These are phyloP conservation scores for Cryptoprocta ferox DNA, from an alignment of 2,797 vertebrate genomes.

Conservation along the genomic window DNA sequence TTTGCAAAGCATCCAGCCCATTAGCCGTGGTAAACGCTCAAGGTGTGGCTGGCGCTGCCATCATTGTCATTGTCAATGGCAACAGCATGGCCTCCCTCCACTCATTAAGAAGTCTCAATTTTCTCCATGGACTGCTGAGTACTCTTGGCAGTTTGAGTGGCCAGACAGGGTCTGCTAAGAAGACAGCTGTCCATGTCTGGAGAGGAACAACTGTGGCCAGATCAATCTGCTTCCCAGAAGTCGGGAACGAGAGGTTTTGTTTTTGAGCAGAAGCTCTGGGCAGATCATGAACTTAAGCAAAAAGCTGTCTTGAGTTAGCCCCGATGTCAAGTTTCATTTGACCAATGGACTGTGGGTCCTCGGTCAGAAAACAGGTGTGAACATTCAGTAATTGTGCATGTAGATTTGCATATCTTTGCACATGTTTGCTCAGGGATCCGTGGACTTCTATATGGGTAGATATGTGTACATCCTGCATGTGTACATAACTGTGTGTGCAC, in stretches of 20 bases:
- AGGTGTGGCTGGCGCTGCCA: accelerated
- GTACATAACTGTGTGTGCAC: background rate
- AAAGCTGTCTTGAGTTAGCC: background rate
- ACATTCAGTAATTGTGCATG: background rate
- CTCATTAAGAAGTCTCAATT: background rate
- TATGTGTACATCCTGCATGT: background rate
- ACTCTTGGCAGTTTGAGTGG: background rate
- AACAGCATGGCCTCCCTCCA: background rate
- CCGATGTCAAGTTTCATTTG: background rate
- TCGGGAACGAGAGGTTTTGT: constrained; percentile 19
- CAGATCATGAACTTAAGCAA: background rate
- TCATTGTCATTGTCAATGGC: accelerated
- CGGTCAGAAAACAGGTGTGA: background rate
- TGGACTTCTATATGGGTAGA: background rate
- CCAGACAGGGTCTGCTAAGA: background rate
- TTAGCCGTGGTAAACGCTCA: background rate
- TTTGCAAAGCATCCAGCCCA: background rate
- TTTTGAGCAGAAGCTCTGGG: background rate
- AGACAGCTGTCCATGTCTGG: constrained; percentile 48
- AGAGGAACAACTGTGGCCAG: constrained; percentile 9
- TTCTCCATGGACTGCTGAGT: background rate
- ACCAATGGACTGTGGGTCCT: background rate
- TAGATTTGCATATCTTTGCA: background rate
- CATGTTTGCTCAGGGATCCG: background rate
- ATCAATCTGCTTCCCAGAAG: background rate